Evolutionary conservation across 2,888 invertebrate species (phyloP), one percentile per base, ranked within the genome.

Genomic region (Drosophila setosimentum): DNA sequence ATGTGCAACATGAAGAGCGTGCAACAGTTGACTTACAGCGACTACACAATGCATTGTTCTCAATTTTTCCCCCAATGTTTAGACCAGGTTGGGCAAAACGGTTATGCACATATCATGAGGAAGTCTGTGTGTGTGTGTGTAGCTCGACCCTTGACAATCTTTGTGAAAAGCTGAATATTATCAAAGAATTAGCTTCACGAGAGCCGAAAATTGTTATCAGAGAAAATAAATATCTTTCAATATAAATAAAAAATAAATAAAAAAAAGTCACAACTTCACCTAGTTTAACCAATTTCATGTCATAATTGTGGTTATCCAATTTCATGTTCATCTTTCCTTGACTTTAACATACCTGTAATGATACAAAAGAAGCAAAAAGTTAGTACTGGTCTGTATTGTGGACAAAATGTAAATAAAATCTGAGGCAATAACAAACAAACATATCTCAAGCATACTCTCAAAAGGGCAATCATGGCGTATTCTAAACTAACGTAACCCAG

Each of bases 11-110:
- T 62, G 55, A 57, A 57, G 42, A 50, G 50, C 71, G 64, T 54
- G 66, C 71, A 68, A 68, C 71, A 64, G 76, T 74, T 71, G 76
- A 78, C 71, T 66, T 64, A 75, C 50, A 53, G 29, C 60, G 7
- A n/a, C 11, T 8, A 50, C 16, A 33, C 21, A 37, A 13, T 18
- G 13, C 54, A 54, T 37, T 54, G 2, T 30, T 53, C 29, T 3
- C 32, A 8, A 13, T 65, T 40, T 40, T 29, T 29, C 27, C 24
- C 11, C 49, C 13, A 13, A 27, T 49, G n/a, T 24, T 29, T 49
- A 27, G 16, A 18, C n/a, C 18, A 29, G n/a, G 5, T 29, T 27
- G 18, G 18, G 5, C 27, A 18, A 10, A 29, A 18, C 10, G 10
- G 27, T 49, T 29, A 8, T 16, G 24, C 7, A 8, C 24, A 48